These are phyloP conservation scores for Tokudaia muenninki DNA, from an alignment of 2,797 vertebrate genomes.

Conservation along the genomic window DNA sequence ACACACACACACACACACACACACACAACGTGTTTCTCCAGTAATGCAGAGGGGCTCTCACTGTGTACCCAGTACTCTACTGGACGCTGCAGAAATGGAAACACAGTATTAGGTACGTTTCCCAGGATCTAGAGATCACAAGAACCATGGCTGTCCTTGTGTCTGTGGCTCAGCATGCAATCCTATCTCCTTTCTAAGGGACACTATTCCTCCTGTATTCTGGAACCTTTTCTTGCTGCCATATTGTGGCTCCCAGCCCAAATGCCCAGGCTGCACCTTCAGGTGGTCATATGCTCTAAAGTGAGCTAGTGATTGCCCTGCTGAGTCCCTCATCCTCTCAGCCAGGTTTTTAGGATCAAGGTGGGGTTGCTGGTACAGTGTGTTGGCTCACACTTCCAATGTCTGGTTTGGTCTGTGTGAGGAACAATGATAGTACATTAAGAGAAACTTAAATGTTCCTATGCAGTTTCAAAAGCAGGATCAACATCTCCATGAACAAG, in stretches of 20 bases:
- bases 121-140: not conserved
- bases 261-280: not conserved
- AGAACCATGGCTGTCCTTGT: not conserved
- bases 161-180: not conserved
- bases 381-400: not conserved
- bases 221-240: not conserved
- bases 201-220: not conserved
- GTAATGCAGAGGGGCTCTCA: not conserved
- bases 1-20: not conserved
- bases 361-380: not conserved
- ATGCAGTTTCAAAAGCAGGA: conserved; percentile 33
- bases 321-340: not conserved
- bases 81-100: not conserved
- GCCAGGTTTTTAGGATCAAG: not conserved
- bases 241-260: not conserved
- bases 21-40: not conserved
- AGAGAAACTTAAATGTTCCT: conserved; percentile 17
- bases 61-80: not conserved
- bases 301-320: not conserved
- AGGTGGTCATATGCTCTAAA: not conserved
- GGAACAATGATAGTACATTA: not conserved
- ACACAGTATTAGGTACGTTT: not conserved
- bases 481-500: not conserved
- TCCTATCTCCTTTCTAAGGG: not conserved
- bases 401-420: not conserved